Base-by-base conservation (phyloP, 2,888 invertebrate genomes). In the Leptinotarsa juncta region DNA sequence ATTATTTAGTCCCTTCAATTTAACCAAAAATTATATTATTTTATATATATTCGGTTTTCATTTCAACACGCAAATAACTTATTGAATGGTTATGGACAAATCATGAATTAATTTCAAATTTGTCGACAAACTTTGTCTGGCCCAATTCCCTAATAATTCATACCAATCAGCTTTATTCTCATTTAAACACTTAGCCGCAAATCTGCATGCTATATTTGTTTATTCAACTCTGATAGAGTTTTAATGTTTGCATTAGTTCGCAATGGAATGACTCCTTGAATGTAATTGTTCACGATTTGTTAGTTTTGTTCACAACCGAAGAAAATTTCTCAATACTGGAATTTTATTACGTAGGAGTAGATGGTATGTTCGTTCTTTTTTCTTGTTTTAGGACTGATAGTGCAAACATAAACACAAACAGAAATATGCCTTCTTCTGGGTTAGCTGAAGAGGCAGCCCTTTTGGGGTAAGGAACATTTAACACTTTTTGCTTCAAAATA, bases 381-480 rank as follows among this genome's bases (percentile, higher is more conserved):
- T 79, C 81, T 81, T 83, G 82, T 85, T 85, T 81, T 83, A 88
- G 88, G 88, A 86, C 85, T 82, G 86, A 87, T 84, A 85, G 85
- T 83, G 84, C 84, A 82, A 84, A 85, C 79, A 81, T 85, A 82
- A 87, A 86, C 84, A 86, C 86, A 83, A 87, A 86, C 77, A 87
- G 85, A 83, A 92, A 90, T 89, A 94, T 94, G 94, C 93, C 94
- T 83, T 89, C 92, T 81, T 91, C 92, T 80, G 88, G 88, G 84
- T 92, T 91, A 84, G 93, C 95, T 88, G 96, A 96, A 91, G 95
- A 96, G 90, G 94, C 95, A 83, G 94, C 95, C 87, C 93, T 96
- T 79, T 91, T 96, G 88, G 95, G 96, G 96, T 96, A 93, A 95
- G 95, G 88, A 78, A 81, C 75, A 75, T 53, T 67, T 23, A 26